Percentiles rank a stretch among this genome's conserved stretches.
Evolutionary conservation across 2,888 invertebrate species (phyloP).

Genomic region (Tetropium fuscum): DNA sequence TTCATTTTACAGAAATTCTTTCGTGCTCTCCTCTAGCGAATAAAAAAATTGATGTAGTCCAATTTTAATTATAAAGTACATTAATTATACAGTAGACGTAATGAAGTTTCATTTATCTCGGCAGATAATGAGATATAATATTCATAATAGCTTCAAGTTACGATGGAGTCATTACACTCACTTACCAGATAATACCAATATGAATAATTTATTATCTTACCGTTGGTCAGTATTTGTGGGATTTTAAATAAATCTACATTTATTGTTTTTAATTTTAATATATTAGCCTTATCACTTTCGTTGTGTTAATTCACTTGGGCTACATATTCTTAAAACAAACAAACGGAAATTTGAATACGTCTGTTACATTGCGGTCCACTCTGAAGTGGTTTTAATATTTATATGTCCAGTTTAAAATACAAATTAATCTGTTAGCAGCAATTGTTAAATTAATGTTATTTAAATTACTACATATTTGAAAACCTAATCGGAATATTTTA

Average conservation of each 20-base stretch:
- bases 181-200: slow-evolving; percentile 25
- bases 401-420: slow-evolving; percentile 14
- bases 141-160: slow-evolving; percentile 28
- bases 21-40: too few relatives aligned
- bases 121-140: slow-evolving; percentile 26
- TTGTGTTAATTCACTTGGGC: slow-evolving; percentile 29
- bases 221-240: slow-evolving; percentile 27
- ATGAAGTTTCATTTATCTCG: slow-evolving; percentile 10
- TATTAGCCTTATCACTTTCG: slow-evolving; percentile 23
- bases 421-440: slow-evolving; percentile 35
- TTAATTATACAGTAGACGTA: slow-evolving; percentile 4
- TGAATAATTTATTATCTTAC: slow-evolving; percentile 30
- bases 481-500: slow-evolving; percentile 48
- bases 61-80: too few relatives aligned
- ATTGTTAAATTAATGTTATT: slow-evolving; percentile 50
- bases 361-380: slow-evolving; percentile 39
- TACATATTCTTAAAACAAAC: slow-evolving; percentile 36
- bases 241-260: slow-evolving; percentile 28
- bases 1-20: too few relatives aligned
- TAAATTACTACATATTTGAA: slow-evolving; percentile 47
- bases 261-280: slow-evolving; percentile 34
- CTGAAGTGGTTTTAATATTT: slow-evolving; percentile 38
- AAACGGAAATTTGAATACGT: slow-evolving; percentile 37
- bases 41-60: too few relatives aligned
- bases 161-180: slow-evolving; percentile 27